Evolutionary conservation across 2,113 vertebrate species (phyloP), one percentile per base, ranked within the genome.

Genomic region (Phylloscopus trochilus): DNA sequence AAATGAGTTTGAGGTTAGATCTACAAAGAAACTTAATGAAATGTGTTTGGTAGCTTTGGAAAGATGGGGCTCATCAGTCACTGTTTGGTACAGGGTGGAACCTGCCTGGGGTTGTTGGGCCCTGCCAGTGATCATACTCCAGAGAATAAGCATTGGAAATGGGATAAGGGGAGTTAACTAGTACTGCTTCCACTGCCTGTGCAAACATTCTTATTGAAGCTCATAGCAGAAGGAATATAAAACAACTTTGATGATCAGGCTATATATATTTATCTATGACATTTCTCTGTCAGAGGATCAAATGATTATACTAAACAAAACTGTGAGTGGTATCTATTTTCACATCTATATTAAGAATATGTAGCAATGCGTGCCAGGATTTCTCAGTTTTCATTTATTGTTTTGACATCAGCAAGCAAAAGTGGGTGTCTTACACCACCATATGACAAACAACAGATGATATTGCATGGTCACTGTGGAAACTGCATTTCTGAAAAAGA

Each of bases 371-470:
- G 24, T 68, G 67, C 60, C 39, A 91, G 43, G 13, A 87, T 85
- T 82, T 94, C 55, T 91, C 79, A 77, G 47, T 68, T 88, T 92
- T 73, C 11, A 4, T 64, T 82, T 88, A 37, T 81, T 92, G 33
- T 70, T 95, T 93, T 90, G 79, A 92, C 59, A 88, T 70, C 62
- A 70, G 75, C 30, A 91, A 95, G 70, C 23, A 63, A 64, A 76
- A 67, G 62, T 88, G 81, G 46, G 70, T 78, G 51, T 92, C 82
- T 94, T 73, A 88, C 62, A 79, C 67, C 46, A 81, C 49, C 43
- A 27, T 51, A 66, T 58, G 72, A 92, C 76, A 90, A 84, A 79
- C 31, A 90, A 28, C 80, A 87, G 79, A 92, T 83, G 59, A 93
- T 70, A 31, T 85, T 89, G 23, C 21, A 64, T 80, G 68, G 83